A percentile compares a stretch with the other conserved stretches of the same genome.
Evolutionary conservation across 2,888 invertebrate genomes (phyloP).

Genomic region (Adela reaumurella): DNA sequence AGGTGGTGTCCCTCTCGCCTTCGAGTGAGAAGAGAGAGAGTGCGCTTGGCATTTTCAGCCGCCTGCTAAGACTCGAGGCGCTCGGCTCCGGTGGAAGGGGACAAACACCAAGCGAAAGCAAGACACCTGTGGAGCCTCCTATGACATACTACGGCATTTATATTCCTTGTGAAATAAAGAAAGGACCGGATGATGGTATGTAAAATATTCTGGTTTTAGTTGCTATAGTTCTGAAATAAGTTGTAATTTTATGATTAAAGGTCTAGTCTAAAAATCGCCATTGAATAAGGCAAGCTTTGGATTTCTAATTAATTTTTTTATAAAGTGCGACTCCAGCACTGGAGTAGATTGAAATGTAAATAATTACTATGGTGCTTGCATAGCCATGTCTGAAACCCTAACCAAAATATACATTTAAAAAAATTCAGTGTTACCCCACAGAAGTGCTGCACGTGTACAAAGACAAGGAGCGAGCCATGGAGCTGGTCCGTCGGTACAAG

Average conservation of each 20-base stretch:
- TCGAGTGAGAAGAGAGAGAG: conserved; percentile 35
- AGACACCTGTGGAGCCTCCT: conserved; percentile 26
- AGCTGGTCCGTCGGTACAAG: conserved; percentile 71
- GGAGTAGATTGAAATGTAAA: too few relatives aligned
- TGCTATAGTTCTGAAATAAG: too few relatives aligned
- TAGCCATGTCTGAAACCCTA: too few relatives aligned
- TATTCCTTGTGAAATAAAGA: conserved; percentile 51
- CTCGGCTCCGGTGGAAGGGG: conserved; percentile 23
- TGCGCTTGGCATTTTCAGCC: conserved; percentile 35
- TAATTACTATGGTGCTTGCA: too few relatives aligned
- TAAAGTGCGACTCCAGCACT: too few relatives aligned
- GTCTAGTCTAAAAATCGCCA: too few relatives aligned
- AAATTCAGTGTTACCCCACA: too few relatives aligned
- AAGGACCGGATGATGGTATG: conserved; percentile 49
- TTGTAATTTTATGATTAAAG: too few relatives aligned
- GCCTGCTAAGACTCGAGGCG: conserved; percentile 35
- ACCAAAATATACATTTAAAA: too few relatives aligned
- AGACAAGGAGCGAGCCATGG: conserved; percentile 70
- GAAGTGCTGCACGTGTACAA: conserved; percentile 62
- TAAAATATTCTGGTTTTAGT: too few relatives aligned
- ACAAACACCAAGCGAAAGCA: conserved; percentile 23
- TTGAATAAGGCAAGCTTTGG: too few relatives aligned
- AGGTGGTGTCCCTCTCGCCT: conserved; percentile 36
- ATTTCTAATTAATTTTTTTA: too few relatives aligned
- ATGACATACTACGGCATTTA: conserved; percentile 47